Evolutionary conservation across 2,113 vertebrate species (phyloP).

Genomic region (Cephalopterus ornatus): DNA sequence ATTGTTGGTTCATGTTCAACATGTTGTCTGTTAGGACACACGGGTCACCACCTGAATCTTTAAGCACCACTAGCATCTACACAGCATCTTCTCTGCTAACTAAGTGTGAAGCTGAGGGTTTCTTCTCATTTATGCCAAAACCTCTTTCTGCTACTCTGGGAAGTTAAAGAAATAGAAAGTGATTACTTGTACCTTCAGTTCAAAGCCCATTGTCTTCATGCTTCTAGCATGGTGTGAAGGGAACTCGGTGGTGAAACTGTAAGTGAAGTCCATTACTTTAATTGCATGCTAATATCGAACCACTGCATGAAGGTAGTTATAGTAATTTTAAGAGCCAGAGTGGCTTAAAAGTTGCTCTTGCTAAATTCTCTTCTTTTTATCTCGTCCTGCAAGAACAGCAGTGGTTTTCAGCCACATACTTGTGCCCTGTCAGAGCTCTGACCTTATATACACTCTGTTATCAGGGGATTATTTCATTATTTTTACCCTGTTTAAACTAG

Average conservation of each 20-base stretch:
- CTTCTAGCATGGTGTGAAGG: background rate
- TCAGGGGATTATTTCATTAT: background rate
- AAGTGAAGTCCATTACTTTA: background rate
- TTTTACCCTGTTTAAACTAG: background rate
- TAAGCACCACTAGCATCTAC: background rate
- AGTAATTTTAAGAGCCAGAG: background rate
- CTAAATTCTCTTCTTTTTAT: background rate
- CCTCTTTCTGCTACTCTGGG: background rate
- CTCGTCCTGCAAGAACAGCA: background rate
- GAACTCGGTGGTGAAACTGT: background rate
- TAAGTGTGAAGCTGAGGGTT: background rate
- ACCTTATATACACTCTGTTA: background rate
- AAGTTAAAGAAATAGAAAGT: background rate
- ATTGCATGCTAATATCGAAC: background rate
- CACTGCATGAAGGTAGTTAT: background rate
- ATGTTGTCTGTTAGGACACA: background rate
- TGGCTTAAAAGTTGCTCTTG: background rate
- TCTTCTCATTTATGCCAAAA: background rate
- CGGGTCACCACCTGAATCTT: background rate
- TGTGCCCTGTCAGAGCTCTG: background rate
- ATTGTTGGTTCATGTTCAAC: no score
- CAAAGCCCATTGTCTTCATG: background rate
- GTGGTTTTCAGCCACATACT: background rate
- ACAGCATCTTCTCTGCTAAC: background rate
- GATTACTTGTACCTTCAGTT: background rate